Conservation (phyloP, 2,888 invertebrate genomes). For the Rotaria sp. region DNA sequence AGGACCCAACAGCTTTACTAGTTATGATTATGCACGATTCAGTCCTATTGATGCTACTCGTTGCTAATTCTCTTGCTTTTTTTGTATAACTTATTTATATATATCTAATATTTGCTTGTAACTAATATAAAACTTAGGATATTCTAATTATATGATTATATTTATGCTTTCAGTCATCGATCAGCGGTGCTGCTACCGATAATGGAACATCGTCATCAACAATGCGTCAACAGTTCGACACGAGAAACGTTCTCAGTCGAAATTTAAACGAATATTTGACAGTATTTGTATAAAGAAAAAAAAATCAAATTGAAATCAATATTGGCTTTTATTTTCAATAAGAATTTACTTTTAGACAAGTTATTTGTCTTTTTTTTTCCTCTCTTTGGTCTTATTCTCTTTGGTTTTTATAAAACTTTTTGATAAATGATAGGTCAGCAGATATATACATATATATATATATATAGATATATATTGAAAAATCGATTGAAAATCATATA, state of each 20-base stretch:
- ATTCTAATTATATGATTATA: neutral
- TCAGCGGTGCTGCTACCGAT: neutral
- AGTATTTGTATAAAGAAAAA: slow-evolving; percentile 10
- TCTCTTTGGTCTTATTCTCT: neutral
- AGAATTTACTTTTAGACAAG: neutral
- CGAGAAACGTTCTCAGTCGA: slow-evolving; percentile 3
- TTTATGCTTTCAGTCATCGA: neutral
- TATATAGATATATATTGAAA: too few relatives aligned
- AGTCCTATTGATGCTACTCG: neutral
- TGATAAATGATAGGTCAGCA: neutral
- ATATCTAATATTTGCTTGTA: neutral
- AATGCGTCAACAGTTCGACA: neutral
- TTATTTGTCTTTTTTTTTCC: neutral
- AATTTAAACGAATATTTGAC: slow-evolving; percentile 26
- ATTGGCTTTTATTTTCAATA: neutral
- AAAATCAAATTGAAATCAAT: neutral
- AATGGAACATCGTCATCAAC: neutral
- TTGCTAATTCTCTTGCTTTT: neutral
- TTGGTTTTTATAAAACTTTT: neutral
- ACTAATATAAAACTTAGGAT: neutral
- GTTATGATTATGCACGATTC: neutral
- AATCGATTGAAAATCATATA: too few relatives aligned
- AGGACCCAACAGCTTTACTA: neutral
- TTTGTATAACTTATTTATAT: neutral
- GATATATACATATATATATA: too few relatives aligned